Evolutionary conservation across 2,888 invertebrate species (phyloP), one percentile per base, ranked within the genome.

Genomic region (Drosophila birchii): DNA sequence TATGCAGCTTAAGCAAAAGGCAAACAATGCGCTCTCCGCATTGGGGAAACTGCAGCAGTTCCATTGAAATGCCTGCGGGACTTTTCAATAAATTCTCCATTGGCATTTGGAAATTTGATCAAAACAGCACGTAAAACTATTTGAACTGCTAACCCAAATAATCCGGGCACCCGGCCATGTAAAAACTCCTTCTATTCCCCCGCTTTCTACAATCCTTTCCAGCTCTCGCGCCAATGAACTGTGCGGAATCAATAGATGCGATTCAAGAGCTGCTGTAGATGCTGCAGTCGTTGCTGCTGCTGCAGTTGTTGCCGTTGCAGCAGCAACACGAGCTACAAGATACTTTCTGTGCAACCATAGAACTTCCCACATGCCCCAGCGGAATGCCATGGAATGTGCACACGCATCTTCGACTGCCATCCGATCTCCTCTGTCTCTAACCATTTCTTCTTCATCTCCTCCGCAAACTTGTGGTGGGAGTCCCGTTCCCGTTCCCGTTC

Each of bases 71-170:
- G 74, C 68, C 74, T 72, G 55, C 56, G 63, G 74, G 34, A 79
- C 59, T 81, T 81, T 76, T 88, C 87, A 85, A 86, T 86, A 86
- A 89, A 86, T 85, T 78, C 80, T 76, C 60, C 49, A 51, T 47
- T 72, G 57, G 60, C 75, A 89, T 82, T 89, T 78, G 75, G 64
- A 72, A 80, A 85, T 81, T 74, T 81, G 73, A 77, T 86, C 75
- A 59, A 83, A 86, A 76, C 71, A 75, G 83, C 84, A 88, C 89
- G 82, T 82, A 87, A 59, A 83, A 83, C 78, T 89, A 87, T 86
- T 87, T 85, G 88, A 88, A 83, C 89, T 86, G 86, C 81, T 86
- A 86, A 86, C 86, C 86, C 76, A 86, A 86, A 86, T 86, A 86
- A 79, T 55, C 43, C 53, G 51, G 45, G 73, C 67, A 62, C 57